phyloP scores from a whole-genome alignment of 2,113 vertebrate genomes.

The Paralichthys olivaceus region DNA sequence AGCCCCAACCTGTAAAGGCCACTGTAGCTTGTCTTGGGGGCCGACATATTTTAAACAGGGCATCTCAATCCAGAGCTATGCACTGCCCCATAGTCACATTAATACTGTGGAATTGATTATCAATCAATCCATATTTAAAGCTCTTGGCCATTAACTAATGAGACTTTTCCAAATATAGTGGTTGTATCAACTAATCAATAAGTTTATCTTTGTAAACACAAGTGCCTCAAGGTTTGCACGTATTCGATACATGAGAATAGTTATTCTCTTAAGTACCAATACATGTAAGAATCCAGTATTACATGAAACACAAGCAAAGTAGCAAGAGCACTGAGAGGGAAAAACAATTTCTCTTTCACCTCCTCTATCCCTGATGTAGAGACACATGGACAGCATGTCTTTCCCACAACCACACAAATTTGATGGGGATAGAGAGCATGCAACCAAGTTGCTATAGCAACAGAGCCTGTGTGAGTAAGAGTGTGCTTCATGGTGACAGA shows the following conservation, averaged over 20 bases:
- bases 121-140: conserved; percentile 53
- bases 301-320: not conserved
- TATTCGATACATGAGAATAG: not conserved
- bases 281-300: not conserved
- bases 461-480: conserved; percentile 55
- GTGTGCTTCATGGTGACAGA: conserved; percentile 50
- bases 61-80: conserved; percentile 8
- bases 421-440: conserved; percentile 45
- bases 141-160: conserved; percentile 49
- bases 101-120: conserved; percentile 44
- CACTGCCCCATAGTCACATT: conserved; percentile 12
- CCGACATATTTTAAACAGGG: not conserved
- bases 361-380: conserved; percentile 24
- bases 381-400: conserved; percentile 40
- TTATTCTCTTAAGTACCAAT: not conserved
- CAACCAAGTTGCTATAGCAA: conserved; percentile 75
- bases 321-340: not conserved
- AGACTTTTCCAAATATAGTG: conserved; percentile 47
- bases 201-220: conserved; percentile 43
- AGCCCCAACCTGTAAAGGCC: not conserved
- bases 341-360: conserved; percentile 2
- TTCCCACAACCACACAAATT: conserved; percentile 41
- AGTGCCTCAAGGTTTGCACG: conserved; percentile 10
- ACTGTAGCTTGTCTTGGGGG: not conserved
- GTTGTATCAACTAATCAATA: conserved; percentile 51